A percentile compares a stretch with the other conserved stretches of the same genome.
Conservation (phyloP, 2,113 vertebrate genomes). For the Trichechus manatus region DNA sequence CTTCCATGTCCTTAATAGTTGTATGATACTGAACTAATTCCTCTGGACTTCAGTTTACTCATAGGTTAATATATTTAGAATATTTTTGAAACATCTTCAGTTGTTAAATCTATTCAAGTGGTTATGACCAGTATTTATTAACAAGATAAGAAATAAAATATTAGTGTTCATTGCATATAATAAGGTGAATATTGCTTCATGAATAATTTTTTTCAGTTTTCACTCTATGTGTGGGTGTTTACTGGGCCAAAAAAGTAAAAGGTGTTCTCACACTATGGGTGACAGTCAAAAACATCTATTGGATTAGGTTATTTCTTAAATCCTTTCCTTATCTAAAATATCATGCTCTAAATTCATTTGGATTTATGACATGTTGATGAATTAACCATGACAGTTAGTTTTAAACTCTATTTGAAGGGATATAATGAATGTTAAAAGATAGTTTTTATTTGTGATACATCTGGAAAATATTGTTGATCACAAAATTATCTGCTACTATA, state of each 20-base stretch:
- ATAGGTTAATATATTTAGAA: neutral
- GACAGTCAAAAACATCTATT: neutral
- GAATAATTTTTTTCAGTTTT: neutral
- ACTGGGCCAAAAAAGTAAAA: neutral
- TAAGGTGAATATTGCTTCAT: neutral
- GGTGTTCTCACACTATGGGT: neutral
- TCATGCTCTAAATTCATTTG: neutral
- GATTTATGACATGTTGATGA: neutral
- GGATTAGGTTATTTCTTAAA: neutral
- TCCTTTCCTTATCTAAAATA: neutral
- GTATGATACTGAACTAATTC: too few species aligned
- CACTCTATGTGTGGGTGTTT: neutral
- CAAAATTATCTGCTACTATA: neutral
- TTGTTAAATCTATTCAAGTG: neutral
- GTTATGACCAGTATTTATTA: neutral
- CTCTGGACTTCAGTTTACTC: too few species aligned
- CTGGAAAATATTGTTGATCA: neutral
- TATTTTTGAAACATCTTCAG: neutral
- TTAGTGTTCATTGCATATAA: neutral
- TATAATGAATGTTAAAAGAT: neutral
- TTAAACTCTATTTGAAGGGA: neutral
- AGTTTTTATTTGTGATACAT: neutral
- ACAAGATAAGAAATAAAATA: neutral
- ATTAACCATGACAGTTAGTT: neutral
- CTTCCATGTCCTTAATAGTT: neutral